Evolutionary conservation across 2,888 invertebrate genomes (phyloP).

Genomic region (Lomographa bimaculata): DNA sequence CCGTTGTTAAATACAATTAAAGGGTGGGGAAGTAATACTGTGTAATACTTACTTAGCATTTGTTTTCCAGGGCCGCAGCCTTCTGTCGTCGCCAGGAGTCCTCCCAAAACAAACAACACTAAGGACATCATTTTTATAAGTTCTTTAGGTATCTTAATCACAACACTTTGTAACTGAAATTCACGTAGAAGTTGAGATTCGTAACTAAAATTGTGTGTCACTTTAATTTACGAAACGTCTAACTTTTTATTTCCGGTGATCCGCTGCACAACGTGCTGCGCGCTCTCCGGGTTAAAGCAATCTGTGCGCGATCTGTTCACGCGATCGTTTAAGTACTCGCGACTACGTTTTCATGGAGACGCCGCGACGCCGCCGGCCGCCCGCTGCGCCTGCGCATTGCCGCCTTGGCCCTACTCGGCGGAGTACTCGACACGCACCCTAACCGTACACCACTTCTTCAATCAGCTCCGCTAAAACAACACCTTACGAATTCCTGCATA

Average conservation of each 20-base stretch:
- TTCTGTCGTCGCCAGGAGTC: conserved; percentile 69
- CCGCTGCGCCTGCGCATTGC: conserved; percentile 48
- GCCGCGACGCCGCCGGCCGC: conserved; percentile 69
- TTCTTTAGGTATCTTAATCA: conserved; percentile 53
- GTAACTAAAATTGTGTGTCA: conserved; percentile 72
- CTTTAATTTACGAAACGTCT: conserved; percentile 82
- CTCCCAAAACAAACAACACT: conserved; percentile 82
- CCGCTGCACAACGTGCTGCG: conserved; percentile 79
- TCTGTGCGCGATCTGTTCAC: conserved; percentile 56
- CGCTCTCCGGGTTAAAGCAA: conserved; percentile 74
- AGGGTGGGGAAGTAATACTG: too few species aligned
- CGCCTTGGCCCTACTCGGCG: conserved; percentile 28
- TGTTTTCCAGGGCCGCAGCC: conserved; percentile 75
- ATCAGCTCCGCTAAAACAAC: conserved; percentile 27
- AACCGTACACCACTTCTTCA: conserved; percentile 17
- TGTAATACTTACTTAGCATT: conserved; percentile 78
- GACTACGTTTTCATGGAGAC: conserved; percentile 71
- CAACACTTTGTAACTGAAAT: conserved; percentile 72
- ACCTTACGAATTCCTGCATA: conserved; percentile 23
- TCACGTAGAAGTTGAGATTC: conserved; percentile 74
- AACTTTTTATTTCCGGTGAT: conserved; percentile 68
- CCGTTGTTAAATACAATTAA: too few species aligned
- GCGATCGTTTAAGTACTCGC: conserved; percentile 66
- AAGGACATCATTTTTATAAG: conserved; percentile 73
- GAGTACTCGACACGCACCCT: conserved; percentile 31